A percentile compares a stretch with the other conserved stretches of the same genome.
phyloP scores from a whole-genome alignment of 2,113 vertebrate species.

The Himantopus leucocephalus region DNA sequence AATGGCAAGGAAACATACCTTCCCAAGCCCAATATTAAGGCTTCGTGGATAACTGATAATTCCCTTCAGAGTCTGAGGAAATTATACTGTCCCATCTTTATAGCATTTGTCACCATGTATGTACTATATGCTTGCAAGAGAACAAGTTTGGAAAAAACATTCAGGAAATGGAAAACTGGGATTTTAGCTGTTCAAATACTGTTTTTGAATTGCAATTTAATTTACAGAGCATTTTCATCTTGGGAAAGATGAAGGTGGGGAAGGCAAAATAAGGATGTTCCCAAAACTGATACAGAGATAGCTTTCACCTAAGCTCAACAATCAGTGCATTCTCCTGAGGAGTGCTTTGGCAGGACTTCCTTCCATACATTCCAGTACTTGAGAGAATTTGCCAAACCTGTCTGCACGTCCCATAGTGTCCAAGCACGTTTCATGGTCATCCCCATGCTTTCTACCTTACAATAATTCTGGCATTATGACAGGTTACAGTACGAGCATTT shows the following conservation, averaged over 20 bases:
- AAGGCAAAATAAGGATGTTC: background rate
- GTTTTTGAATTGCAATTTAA: background rate
- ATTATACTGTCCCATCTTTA: background rate
- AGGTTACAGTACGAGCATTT: background rate
- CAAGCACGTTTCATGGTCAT: background rate
- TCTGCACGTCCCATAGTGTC: accelerated
- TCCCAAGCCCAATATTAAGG: background rate
- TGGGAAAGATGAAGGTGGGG: background rate
- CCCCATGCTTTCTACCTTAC: background rate
- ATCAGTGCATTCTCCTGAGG: background rate
- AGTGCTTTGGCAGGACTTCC: background rate
- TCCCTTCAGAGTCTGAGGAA: background rate
- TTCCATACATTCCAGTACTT: background rate
- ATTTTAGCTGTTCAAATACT: background rate
- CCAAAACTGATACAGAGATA: background rate
- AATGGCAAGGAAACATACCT: background rate
- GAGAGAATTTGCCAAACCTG: background rate
- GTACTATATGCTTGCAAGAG: background rate
- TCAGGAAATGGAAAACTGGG: background rate
- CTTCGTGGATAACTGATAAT: background rate
- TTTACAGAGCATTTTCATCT: background rate
- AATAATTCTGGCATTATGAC: background rate
- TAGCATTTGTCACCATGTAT: background rate
- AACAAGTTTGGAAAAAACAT: background rate
- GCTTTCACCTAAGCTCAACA: background rate